These are phyloP conservation scores for Potamarius usumacintae DNA, from an alignment of 2,113 vertebrate genomes.

Conservation along the genomic window DNA sequence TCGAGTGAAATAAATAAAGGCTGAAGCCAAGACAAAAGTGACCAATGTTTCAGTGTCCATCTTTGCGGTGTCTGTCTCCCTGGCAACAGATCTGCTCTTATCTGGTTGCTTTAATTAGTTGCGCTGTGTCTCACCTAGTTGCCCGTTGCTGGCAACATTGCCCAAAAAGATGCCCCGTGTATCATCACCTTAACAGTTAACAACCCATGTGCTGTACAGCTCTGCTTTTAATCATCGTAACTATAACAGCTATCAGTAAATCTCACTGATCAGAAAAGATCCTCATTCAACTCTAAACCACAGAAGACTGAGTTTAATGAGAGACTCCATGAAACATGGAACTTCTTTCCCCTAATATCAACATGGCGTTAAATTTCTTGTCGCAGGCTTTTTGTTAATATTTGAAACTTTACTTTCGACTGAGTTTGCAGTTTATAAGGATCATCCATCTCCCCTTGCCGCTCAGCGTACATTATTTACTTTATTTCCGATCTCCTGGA, in stretches of 20 bases:
- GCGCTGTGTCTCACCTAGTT: too few species aligned
- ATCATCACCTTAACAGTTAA: too few species aligned
- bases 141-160: too few species aligned
- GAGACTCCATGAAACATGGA: not conserved
- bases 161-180: too few species aligned
- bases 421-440: not conserved
- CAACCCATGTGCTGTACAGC: not conserved
- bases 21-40: too few species aligned
- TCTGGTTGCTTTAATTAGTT: too few species aligned
- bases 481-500: conserved; percentile 23
- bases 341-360: not conserved
- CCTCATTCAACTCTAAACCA: not conserved
- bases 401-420: not conserved
- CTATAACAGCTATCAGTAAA: not conserved
- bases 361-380: not conserved
- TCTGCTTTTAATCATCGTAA: not conserved
- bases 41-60: too few species aligned
- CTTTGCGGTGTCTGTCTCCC: too few species aligned
- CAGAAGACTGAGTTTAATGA: not conserved
- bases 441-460: not conserved
- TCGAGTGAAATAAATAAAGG: too few species aligned
- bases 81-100: too few species aligned
- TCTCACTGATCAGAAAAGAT: not conserved
- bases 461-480: not conserved
- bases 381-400: not conserved